Base-by-base conservation (phyloP, 1,140 invertebrate genomes). In the Piezodorus guildinii region DNA sequence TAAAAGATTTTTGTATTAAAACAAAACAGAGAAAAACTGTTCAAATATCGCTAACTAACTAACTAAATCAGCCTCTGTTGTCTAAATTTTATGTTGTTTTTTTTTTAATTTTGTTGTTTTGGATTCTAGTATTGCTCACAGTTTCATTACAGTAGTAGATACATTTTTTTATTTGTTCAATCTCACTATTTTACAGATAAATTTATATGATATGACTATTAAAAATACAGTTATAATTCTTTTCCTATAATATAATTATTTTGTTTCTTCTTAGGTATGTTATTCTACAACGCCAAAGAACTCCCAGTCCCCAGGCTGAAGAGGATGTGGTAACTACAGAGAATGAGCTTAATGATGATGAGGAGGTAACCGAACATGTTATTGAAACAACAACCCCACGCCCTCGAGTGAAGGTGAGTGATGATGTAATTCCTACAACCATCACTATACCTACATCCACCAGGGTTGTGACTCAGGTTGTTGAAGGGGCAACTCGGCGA, bases 271-370 rank as follows among this genome's bases (percentile, higher is more conserved):
- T 65, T 51, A 70, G 70, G 65, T 73, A 73, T 68, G 68, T 73
- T n/a, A 71, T 70, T 54, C 66, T 73, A n/a, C 66, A 68, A 46
- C 64, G 72, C 62, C 67, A 70, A 39, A 63, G 71, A 25, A 69
- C 70, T 23, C 19, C 52, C 4, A 56, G 27, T 27, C 52, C 14
- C 56, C 68, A 69, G 23, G 64, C 68, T 27, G 71, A 72, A 63
- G 70, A 71, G 52, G 70, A 71, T 60, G 49, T 63, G 39, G 46
- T 19, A 15, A 64, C 64, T 23, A 64, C 62, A 39, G 66, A 69
- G 66, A 70, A 73, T 70, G 65, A 69, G 65, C 44, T 62, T 14
- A 52, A 56, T 46, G 52, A 64, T 27, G 62, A 65, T 19, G 67
- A 68, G 61, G 62, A 66, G 21, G 62, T 62, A 21, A 58, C 54